phyloP scores from a whole-genome alignment of 2,888 invertebrate species.

The Phrixothrix hirtus region DNA sequence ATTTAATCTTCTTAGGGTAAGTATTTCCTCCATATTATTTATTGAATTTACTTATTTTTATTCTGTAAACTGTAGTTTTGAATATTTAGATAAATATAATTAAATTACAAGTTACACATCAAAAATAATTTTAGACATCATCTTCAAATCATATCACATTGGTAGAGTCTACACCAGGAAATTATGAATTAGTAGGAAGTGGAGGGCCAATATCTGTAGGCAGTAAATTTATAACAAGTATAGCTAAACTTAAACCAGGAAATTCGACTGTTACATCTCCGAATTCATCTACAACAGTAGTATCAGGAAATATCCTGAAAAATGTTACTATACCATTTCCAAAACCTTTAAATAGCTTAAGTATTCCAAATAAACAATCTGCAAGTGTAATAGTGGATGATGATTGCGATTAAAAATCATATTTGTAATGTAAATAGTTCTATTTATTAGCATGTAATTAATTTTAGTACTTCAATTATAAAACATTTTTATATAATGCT shows the following conservation, averaged over 20 bases:
- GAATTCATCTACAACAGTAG: slow-evolving; percentile 1
- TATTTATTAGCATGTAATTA: no score
- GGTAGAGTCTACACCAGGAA: slow-evolving; percentile 48
- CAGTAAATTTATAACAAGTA: slow-evolving; percentile 19
- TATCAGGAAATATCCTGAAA: slow-evolving; percentile 1
- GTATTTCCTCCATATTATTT: neutral
- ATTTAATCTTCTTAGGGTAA: slow-evolving; percentile 2
- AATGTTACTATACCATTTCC: neutral
- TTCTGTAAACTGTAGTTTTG: neutral
- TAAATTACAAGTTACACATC: neutral
- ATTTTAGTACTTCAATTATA: no score
- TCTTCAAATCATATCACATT: slow-evolving; percentile 44
- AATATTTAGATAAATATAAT: neutral
- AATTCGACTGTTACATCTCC: slow-evolving; percentile 18
- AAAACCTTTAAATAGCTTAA: neutral
- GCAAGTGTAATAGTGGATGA: neutral
- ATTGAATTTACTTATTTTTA: neutral
- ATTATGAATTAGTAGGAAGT: slow-evolving; percentile 42
- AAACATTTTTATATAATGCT: no score
- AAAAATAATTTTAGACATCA: slow-evolving; percentile 26
- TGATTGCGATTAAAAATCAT: neutral
- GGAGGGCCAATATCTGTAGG: slow-evolving; percentile 32
- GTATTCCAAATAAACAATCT: neutral
- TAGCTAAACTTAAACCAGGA: slow-evolving; percentile 24
- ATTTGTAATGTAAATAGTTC: neutral